Conservation (phyloP, 2,113 vertebrate genomes). For the Ptilonorhynchus violaceus region DNA sequence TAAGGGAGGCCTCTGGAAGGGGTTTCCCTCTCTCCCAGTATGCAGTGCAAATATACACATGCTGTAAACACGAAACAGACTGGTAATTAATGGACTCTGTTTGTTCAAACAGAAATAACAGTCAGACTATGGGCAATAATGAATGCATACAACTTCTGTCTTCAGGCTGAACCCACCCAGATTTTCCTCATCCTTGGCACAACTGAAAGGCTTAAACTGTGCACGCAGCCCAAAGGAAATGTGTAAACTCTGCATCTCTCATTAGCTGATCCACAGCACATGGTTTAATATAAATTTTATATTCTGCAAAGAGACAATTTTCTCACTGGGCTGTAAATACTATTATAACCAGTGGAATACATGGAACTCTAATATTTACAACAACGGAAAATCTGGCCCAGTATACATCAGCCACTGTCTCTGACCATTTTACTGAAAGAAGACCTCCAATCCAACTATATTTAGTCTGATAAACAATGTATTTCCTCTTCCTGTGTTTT, state of each 20-base stretch:
- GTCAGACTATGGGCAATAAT: background rate
- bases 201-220: background rate
- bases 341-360: background rate
- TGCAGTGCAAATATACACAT: background rate
- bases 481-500: slow-evolving; percentile 50
- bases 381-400: background rate
- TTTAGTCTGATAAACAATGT: slow-evolving; percentile 43
- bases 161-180: background rate
- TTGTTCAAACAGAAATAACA: background rate
- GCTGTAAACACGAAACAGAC: background rate
- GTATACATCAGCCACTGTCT: background rate
- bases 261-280: background rate
- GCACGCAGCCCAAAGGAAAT: background rate
- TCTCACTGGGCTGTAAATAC: background rate
- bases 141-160: background rate
- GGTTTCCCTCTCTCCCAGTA: background rate
- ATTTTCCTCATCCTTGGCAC: background rate
- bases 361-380: background rate
- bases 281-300: background rate
- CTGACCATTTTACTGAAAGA: background rate
- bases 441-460: background rate
- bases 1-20: background rate
- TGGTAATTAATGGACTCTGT: background rate
- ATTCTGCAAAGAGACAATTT: background rate
- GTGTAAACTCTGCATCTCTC: background rate